A percentile compares a stretch with the other conserved stretches of the same genome.
Conservation (phyloP, 2,888 invertebrate genomes). For the Halictus quadricinctus region DNA sequence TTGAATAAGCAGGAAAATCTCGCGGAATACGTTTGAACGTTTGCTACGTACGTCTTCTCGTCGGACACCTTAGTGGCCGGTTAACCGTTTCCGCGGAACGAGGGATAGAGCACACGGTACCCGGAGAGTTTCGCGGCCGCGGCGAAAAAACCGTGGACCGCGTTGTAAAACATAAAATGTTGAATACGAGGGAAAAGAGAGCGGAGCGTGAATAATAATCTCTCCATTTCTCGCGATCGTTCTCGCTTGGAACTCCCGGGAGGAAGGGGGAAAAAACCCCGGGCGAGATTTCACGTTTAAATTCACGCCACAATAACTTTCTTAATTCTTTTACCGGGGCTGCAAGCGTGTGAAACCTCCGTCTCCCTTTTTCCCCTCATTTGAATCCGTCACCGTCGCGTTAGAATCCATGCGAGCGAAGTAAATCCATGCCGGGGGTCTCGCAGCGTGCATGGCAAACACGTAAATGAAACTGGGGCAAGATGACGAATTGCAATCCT, state of each 20-base stretch:
- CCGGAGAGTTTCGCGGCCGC: not conserved
- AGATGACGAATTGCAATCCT: slow-evolving; percentile 68
- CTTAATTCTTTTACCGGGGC: slow-evolving; percentile 26
- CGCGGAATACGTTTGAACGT: not conserved
- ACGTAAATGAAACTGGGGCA: slow-evolving; percentile 54
- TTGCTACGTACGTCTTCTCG: slow-evolving; percentile 4
- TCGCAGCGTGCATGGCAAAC: slow-evolving; percentile 39
- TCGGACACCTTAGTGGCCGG: slow-evolving; percentile 5
- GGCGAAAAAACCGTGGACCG: slow-evolving; percentile 3
- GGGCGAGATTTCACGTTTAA: slow-evolving; percentile 16
- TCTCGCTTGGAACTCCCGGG: not conserved
- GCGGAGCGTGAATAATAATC: slow-evolving; percentile 34
- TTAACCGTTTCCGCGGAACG: slow-evolving; percentile 22
- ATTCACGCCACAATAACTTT: slow-evolving; percentile 36
- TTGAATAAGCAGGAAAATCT: slow-evolving; percentile 16
- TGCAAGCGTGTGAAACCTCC: not conserved
- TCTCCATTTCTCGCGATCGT: slow-evolving; percentile 28
- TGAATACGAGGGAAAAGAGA: slow-evolving; percentile 10
- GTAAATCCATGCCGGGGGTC: slow-evolving; percentile 38
- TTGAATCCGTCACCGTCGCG: slow-evolving; percentile 22
- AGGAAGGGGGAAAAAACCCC: not conserved
- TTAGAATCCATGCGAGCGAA: slow-evolving; percentile 36
- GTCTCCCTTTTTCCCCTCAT: not conserved
- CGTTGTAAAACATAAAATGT: slow-evolving; percentile 33
- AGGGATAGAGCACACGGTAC: not conserved